Evolutionary conservation across 2,888 invertebrate genomes (phyloP).

Genomic region (Artemia sp.): DNA sequence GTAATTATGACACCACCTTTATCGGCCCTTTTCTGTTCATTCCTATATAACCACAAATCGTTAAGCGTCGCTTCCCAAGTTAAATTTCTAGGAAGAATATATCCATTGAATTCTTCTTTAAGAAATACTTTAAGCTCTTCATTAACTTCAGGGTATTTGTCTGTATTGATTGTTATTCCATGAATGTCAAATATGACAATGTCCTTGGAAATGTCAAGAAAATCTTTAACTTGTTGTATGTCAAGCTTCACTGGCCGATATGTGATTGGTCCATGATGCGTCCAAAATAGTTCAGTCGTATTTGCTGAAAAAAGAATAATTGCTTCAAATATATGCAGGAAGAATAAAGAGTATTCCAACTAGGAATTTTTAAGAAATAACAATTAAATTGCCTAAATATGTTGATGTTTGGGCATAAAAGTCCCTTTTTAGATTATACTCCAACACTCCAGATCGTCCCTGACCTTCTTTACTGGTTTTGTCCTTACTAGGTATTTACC

Average conservation of each 20-base stretch:
- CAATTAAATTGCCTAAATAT: too few relatives aligned
- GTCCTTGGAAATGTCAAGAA: conserved; percentile 41
- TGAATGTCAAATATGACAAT: conserved; percentile 44
- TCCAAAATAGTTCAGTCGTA: conserved; percentile 33
- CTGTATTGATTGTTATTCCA: conserved; percentile 40
- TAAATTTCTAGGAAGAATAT: conserved; percentile 29
- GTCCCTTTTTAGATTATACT: too few relatives aligned
- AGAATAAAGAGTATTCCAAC: conserved; percentile 23
- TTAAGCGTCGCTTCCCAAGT: conserved; percentile 24
- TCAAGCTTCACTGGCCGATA: conserved; percentile 37
- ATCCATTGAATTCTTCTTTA: conserved; percentile 30
- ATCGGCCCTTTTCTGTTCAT: neutral
- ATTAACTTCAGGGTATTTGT: conserved; percentile 29
- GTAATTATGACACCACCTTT: conserved; percentile 24
- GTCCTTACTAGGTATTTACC: too few relatives aligned
- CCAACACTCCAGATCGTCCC: too few relatives aligned
- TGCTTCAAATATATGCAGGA: conserved; percentile 23
- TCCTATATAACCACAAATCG: conserved; percentile 23
- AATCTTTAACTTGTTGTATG: conserved; percentile 38
- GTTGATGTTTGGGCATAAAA: too few relatives aligned
- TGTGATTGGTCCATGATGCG: conserved; percentile 40
- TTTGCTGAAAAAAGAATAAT: conserved; percentile 20
- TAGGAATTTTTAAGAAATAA: too few relatives aligned
- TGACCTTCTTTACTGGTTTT: too few relatives aligned
- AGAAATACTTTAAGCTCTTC: conserved; percentile 32